A percentile compares a stretch with the other conserved stretches of the same genome.
These are phyloP conservation scores for Pheosia gnoma DNA, from an alignment of 2,888 invertebrate species.

Conservation along the genomic window DNA sequence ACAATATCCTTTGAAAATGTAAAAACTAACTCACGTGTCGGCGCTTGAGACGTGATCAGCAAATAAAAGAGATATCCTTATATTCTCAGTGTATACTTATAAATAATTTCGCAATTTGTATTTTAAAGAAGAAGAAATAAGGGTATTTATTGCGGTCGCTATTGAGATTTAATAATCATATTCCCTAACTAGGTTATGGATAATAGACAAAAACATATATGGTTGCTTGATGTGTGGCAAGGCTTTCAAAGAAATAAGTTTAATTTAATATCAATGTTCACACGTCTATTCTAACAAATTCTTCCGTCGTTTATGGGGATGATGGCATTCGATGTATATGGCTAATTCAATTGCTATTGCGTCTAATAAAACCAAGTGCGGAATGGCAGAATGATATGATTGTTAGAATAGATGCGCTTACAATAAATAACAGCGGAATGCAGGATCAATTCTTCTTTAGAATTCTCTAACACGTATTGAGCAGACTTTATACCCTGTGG, in stretches of 20 bases:
- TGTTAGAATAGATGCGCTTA: conserved; percentile 2
- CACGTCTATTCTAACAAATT: conserved; percentile 25
- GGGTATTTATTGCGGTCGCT: conserved; percentile 38
- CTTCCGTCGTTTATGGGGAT: conserved; percentile 18
- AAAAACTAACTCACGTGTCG: conserved; percentile 45
- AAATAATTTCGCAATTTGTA: conserved; percentile 35
- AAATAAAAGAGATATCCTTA: conserved; percentile 50
- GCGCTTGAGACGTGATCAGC: conserved; percentile 48
- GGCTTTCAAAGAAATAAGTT: background rate
- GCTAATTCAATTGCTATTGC: conserved; percentile 42
- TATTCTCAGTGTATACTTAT: conserved; percentile 43
- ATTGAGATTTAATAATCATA: conserved; percentile 36
- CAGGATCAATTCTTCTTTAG: background rate
- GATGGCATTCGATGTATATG: conserved; percentile 34
- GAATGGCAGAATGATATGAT: background rate
- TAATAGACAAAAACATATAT: conserved; percentile 18
- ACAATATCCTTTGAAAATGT: conserved; percentile 32
- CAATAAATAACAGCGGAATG: conserved; percentile 8
- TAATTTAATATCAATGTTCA: conserved; percentile 1
- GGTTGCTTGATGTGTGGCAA: background rate
- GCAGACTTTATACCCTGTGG: background rate
- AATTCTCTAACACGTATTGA: background rate
- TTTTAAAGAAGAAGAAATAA: conserved; percentile 38
- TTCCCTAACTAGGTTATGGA: conserved; percentile 28
- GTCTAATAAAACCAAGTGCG: conserved; percentile 27